Base-by-base conservation (phyloP, 2,113 vertebrate species). In the Rhizomys pruinosus region DNA sequence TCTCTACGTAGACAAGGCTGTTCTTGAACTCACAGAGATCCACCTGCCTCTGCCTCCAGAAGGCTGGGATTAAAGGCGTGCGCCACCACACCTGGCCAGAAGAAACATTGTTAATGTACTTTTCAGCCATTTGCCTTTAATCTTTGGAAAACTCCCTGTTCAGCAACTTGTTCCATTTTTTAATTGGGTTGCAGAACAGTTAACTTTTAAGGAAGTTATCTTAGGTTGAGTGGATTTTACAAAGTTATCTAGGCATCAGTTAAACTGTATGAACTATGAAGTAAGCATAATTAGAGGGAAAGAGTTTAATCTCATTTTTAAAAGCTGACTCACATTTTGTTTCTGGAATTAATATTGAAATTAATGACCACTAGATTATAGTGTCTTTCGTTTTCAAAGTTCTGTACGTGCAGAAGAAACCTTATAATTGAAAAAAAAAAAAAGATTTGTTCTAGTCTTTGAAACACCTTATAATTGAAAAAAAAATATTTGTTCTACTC, bases 301-400 rank as follows among this genome's bases (percentile, higher is more conserved):
- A 52, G 66, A 72, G 12, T 76, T 71, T 37, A 76, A 64, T 89
- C n/a, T 82, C 61, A 52, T 80, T 95, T 87, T 63, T 52, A 89
- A 66, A 96, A 80, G 84, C 59, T 12, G 29, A 64, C 34, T 92
- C 61, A 11, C 57, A 52, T 87, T 92, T 92, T 66, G 12, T 84
- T 82, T 79, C 80, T 87, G 76, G 72, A 68, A 63, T 80, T 82
- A 59, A 90, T 64, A n/a, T 34, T 69, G 47, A 44, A 78, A 86
- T 79, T 66, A 16, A 85, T 32, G 57, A 57, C 64, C 59, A 82
- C 52, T 69, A 57, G 57, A 71, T n/a, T 73, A 55, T 5, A 22
- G 20, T n/a, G 42, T 6, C 37, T 64, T 91, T 66, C 27, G 7
- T 95, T 63, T 71, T 23, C 2, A n/a, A 42, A 63, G 44, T 74